Base-by-base conservation (phyloP, 2,797 vertebrate species). In the Nothura maculosa region DNA sequence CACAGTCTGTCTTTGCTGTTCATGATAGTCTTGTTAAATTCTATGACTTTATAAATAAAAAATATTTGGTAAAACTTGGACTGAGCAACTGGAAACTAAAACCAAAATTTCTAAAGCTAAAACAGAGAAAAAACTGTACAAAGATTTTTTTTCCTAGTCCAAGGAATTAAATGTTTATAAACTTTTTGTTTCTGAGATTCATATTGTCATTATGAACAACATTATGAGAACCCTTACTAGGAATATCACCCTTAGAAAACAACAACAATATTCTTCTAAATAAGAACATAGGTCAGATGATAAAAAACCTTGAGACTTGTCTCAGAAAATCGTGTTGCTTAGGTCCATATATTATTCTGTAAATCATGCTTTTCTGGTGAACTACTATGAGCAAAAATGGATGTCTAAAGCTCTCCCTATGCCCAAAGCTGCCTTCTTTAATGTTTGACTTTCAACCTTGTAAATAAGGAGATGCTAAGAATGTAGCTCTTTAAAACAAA, bases 41-140 rank as follows among this genome's bases (percentile, higher is more conserved):
- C 38, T 36, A 67, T 66, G 20, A 45, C 7, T 73, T 24, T 68
- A 8, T 76, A 38, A 73, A 25, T 16, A 62, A 8, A 62, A 1
- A 3, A 2, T 6, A 22, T 19, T 17, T 17, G 16, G 1, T 21
- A 83, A 54, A 54, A 15, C 13, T 32, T 89, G 14, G 60, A 43
- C 6, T 36, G 43, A 77, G 14, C 50, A 12, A 34, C 10, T 78
- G 24, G 14, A 63, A 73, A 6, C 3, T 34, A 32, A 80, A 3
- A 4, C 3, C 76, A 79, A 66, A 66, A 22, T 0, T 0, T 58
- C 62, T 82, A 38, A 45, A 76, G 73, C 0, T 19, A 63, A 42
- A 73, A 45, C 42, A 43, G 17, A 74, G 73, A 62, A 42, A 5
- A 54, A 70, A 52, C 8, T 42, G 40, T n/a, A 45, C n/a, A 68